Conservation (phyloP, 2,888 invertebrate species). For the Lithodes maja region DNA sequence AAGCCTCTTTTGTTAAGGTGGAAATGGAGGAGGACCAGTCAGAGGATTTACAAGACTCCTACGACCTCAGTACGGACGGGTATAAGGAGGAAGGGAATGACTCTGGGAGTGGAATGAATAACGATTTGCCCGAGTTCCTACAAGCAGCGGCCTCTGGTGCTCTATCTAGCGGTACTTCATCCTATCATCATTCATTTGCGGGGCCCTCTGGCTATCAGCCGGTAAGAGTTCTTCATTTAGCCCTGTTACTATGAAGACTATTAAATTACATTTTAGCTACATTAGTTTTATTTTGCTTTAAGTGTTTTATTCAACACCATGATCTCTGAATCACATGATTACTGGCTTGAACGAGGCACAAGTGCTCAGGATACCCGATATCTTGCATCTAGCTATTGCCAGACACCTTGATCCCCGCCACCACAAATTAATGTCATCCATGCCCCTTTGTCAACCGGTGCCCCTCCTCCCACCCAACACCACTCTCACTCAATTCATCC, state of each 20-base stretch:
- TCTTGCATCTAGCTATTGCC: no score
- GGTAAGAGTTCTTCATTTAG: slow-evolving; percentile 45
- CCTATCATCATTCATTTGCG: slow-evolving; percentile 62
- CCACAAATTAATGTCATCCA: neutral
- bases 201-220: slow-evolving; percentile 68
- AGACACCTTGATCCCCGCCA: no score
- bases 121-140: slow-evolving; percentile 69
- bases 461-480: no score
- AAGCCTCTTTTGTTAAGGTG: slow-evolving; percentile 65
- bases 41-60: slow-evolving; percentile 61
- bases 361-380: no score
- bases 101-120: slow-evolving; percentile 59
- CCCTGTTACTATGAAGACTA: neutral
- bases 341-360: no score
- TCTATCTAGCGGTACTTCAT: slow-evolving; percentile 47
- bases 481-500: no score
- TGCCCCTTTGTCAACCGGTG: no score
- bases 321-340: neutral
- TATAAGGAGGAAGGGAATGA: slow-evolving; percentile 67
- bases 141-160: slow-evolving; percentile 66
- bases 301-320: neutral
- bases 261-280: neutral
- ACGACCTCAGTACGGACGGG: slow-evolving; percentile 63
- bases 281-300: neutral
- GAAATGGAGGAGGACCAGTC: slow-evolving; percentile 65